Conservation (phyloP, 2,888 invertebrate genomes). For the Agelastica alni region DNA sequence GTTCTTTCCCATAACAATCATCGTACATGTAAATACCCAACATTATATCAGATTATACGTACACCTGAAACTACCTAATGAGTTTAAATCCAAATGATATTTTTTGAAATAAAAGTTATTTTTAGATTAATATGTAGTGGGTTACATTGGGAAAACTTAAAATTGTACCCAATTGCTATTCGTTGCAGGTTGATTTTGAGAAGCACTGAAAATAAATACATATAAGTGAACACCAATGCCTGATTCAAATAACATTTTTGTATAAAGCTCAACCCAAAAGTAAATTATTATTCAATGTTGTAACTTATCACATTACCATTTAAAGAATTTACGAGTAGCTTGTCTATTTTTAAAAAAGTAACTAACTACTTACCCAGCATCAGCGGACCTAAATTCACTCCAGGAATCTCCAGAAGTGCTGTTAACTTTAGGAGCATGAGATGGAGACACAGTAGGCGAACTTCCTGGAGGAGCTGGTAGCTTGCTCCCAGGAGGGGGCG, state of each 20-base stretch:
- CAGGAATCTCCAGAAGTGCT: slow-evolving; percentile 65
- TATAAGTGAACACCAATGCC: neutral
- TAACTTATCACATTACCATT: no score
- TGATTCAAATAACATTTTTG: neutral
- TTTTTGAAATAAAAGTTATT: no score
- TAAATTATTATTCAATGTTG: no score
- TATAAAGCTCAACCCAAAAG: no score
- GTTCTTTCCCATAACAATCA: no score
- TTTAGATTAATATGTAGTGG: no score
- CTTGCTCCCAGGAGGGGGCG: slow-evolving; percentile 85
- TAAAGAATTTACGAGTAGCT: no score
- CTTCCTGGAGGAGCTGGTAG: slow-evolving; percentile 78
- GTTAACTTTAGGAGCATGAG: slow-evolving; percentile 58
- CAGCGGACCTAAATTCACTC: slow-evolving; percentile 79
- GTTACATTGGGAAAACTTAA: slow-evolving; percentile 44
- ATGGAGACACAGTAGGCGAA: slow-evolving; percentile 76
- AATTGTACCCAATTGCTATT: slow-evolving; percentile 57
- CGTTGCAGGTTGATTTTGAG: slow-evolving; percentile 44
- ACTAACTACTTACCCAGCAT: slow-evolving; percentile 39
- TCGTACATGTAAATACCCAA: neutral
- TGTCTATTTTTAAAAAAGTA: neutral
- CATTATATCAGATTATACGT: neutral
- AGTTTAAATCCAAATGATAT: neutral
- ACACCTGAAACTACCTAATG: neutral
- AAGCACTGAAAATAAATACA: slow-evolving; percentile 40